Base-by-base conservation (phyloP, 37 sponge, comb jelly and placozoan species). In the Ephydatia muelleri region DNA sequence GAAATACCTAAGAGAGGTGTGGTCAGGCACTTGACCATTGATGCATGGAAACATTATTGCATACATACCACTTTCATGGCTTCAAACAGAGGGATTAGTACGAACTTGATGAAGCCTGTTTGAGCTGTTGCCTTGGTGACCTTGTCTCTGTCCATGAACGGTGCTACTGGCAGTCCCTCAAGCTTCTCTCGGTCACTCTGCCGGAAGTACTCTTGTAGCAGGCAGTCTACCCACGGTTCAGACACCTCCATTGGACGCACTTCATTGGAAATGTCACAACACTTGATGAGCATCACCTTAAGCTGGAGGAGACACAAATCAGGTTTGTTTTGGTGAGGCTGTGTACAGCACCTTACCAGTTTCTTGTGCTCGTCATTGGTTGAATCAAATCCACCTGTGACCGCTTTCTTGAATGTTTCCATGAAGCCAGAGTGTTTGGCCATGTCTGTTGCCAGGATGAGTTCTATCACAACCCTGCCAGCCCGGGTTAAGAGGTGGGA, bases 111-210 rank as follows among this genome's bases (percentile, higher is more conserved):
- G 91, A 95, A 95, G 29, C 96, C 96, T 49, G 87, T 89, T 68
- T 95, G 96, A 83, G 91, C 89, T 19, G 86, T 75, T 11, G 93
- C 84, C 80, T 95, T 95, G 6, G 93, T 90, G 27, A 95, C 92
- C 43, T 90, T 95, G 73, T 95, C 96, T 65, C 96, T 76, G 82
- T 95, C 96, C 96, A 95, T 95, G 74, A 93, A 87, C n/a, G 96
- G 93, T 29, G 91, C 85, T 4, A 95, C 96, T 8, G 96, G 96
- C 12, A 95, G 81, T 23, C 96, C 96, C 48, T 92, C 88, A 21
- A 69, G 66, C 87, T 95, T 95, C 84, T 95, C 96, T 16, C 90
- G 26, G 84, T 93, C 96, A 66, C 96, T 83, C 88, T 94, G 89
- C 79, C 76, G 76, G 75, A 95, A 95, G 85, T 93, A 92, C 71